phyloP scores from a whole-genome alignment of 1,140 invertebrate species.

The Doryteuthis pealeii region DNA sequence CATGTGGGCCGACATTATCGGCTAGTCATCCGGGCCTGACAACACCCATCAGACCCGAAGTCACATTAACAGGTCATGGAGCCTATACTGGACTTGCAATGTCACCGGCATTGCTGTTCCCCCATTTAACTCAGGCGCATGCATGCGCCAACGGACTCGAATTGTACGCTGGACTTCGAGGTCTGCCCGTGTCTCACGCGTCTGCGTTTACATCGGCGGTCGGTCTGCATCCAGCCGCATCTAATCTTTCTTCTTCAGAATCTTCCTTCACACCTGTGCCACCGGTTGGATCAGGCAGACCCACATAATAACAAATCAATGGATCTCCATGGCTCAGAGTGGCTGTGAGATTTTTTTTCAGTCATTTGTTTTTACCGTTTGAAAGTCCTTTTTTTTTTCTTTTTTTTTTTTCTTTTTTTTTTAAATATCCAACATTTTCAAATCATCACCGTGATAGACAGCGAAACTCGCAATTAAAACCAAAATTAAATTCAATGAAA shows the following conservation, averaged over 20 bases:
- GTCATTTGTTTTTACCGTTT: not conserved
- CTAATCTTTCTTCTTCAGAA: not conserved
- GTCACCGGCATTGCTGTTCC: not conserved
- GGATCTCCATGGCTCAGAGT: not conserved
- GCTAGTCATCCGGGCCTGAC: not conserved
- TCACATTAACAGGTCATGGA: not conserved
- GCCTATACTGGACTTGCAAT: not conserved
- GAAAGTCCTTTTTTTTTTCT: not conserved
- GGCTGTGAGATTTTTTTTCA: not conserved
- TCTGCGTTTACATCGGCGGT: constrained; percentile 4
- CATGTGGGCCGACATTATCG: not conserved
- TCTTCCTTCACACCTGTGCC: constrained; percentile 9
- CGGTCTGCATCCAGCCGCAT: not conserved
- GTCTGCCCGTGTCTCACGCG: constrained; percentile 6
- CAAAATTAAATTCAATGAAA: not conserved
- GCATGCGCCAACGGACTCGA: constrained; percentile 10
- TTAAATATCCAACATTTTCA: not conserved
- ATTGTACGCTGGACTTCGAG: constrained; percentile 1
- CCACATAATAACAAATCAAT: not conserved
- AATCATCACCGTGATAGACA: not conserved
- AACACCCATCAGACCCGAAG: constrained; percentile 1
- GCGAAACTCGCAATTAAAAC: not conserved
- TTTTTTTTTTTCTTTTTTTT: not conserved
- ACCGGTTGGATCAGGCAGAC: not conserved
- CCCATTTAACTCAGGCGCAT: not conserved